Base-by-base conservation (phyloP, 2,888 invertebrate species). In the Sussaba pulchella region DNA sequence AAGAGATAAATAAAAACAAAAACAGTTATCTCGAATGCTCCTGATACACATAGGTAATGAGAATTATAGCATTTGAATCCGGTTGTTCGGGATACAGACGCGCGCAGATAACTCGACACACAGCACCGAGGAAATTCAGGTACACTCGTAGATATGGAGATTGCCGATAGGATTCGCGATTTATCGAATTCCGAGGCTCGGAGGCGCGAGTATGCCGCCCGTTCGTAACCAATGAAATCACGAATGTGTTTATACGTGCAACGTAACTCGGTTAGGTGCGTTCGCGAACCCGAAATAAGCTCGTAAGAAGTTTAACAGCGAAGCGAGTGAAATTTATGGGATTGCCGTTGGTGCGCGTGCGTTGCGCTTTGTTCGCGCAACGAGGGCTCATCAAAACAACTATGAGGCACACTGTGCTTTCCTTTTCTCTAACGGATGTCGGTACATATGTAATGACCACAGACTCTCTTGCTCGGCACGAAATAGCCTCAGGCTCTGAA, bases 101-200 rank as follows among this genome's bases (percentile, higher is more conserved):
- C 54, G 47, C 45, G 43, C 1, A 75, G 74, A 75, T 75, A 75
- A 70, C 59, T 71, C 79, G 79, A 79, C 75, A 66, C n/a, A n/a
- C 70, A 6, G 31, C 36, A 47, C 21, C 41, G 70, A 70, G n/a
- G 59, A 70, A 75, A 79, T 70, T 50, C 61, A 26, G 26, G 43
- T 41, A 59, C 43, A 69, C 41, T 52, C 26, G 24, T 31, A 39
- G 41, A 45, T 63, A 74, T 52, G 66, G 19, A 50, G 41, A 50
- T 73, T 45, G 9, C 52, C 50, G 79, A 79, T 79, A 79, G 52
- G 47, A 17, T 63, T 36, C 19, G 66, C 61, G 80, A 80, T 80
- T 80, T 80, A 76, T 76, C 74, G 79, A 71, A 79, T 17, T 63
- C 41, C 57, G 57, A 6, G 69, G 54, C 39, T 31, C 26, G 71